Evolutionary conservation across 1,140 invertebrate species (phyloP).

Genomic region (Dreissena rostriformis): DNA sequence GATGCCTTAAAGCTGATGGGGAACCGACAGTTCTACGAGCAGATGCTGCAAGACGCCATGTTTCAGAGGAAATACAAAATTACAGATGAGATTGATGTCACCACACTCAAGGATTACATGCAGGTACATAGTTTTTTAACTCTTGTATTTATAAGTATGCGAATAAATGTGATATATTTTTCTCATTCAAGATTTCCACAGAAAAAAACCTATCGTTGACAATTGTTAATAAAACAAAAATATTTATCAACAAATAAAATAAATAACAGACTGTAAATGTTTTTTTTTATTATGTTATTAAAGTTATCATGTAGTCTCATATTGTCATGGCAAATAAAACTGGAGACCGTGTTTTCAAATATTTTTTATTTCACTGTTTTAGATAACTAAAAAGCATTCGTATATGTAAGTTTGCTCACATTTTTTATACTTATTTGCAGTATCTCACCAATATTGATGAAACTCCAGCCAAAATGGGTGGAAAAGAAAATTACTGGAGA

Average conservation of each 20-base stretch:
- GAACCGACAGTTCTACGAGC: slow-evolving; percentile 79
- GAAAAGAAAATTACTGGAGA: slow-evolving; percentile 80
- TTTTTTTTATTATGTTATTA: background rate
- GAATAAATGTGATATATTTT: too few species aligned
- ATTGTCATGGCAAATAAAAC: background rate
- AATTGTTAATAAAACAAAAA: background rate
- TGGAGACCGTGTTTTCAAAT: too few species aligned
- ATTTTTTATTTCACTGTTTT: too few species aligned
- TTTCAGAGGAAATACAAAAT: slow-evolving; percentile 73
- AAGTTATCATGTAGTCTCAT: background rate
- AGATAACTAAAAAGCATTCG: background rate
- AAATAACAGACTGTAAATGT: background rate
- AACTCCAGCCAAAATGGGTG: slow-evolving; percentile 77
- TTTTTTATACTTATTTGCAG: slow-evolving; percentile 63
- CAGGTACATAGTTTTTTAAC: slow-evolving; percentile 70
- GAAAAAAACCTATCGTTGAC: too few species aligned
- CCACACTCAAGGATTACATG: slow-evolving; percentile 81
- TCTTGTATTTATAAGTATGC: too few species aligned
- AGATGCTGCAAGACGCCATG: slow-evolving; percentile 78
- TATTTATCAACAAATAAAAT: slow-evolving; percentile 4
- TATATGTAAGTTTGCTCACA: background rate
- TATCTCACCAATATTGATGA: slow-evolving; percentile 79
- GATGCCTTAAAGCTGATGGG: slow-evolving; percentile 80
- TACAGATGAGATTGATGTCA: slow-evolving; percentile 79
- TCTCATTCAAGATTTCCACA: too few species aligned